Evolutionary conservation across 2,113 vertebrate genomes (phyloP), one percentile per base, ranked within the genome.

Genomic region (Dipodomys spectabilis): DNA sequence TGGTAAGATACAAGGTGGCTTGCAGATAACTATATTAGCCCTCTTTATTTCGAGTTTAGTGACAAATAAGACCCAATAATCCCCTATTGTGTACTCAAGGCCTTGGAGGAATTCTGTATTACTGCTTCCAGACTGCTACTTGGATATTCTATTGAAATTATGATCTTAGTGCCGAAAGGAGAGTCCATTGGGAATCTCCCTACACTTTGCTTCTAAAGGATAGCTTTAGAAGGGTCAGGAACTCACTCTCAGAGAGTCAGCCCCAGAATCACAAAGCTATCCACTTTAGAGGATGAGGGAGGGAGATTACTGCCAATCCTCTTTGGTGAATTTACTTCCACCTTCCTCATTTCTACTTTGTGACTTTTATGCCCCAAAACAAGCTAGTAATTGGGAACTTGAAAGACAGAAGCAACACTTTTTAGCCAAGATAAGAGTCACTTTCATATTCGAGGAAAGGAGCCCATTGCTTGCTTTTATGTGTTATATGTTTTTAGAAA

Each of bases 401-500:
- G 45, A 81, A 89, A 81, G 35, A 39, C n/a, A 79, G 32, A 84
- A 12, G 11, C 35, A 44, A 30, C 27, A 80, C 8, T 71, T 72
- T 77, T 78, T 35, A 57, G 30, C 85, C 25, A 28, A 83, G 57
- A 53, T 35, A 77, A 80, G 16, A 77, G 60, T 60, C 71, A 13
- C 19, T 19, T 87, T 92, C n/a, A 69, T 67, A 15, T 49, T 83
- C 27, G 32, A 23, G 18, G 15, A 35, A 92, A 85, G n/a, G 49
- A 62, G 53, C 84, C 75, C 32, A 35, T 57, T 72, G 72, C 23
- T 84, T 72, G 11, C 35, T 44, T 44, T 32, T 94, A 30, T 79
- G 69, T 71, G 44, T 88, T 75, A 5, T 44, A 19, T 65, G 25
- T 20, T 90, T 93, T 93, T 74, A 88, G 82, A 90, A 85, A 71